Percentiles rank a stretch among this genome's conserved stretches.
Conservation (phyloP, 92 coral and sea anemone species). For the Zoanthus sansibaricus region DNA sequence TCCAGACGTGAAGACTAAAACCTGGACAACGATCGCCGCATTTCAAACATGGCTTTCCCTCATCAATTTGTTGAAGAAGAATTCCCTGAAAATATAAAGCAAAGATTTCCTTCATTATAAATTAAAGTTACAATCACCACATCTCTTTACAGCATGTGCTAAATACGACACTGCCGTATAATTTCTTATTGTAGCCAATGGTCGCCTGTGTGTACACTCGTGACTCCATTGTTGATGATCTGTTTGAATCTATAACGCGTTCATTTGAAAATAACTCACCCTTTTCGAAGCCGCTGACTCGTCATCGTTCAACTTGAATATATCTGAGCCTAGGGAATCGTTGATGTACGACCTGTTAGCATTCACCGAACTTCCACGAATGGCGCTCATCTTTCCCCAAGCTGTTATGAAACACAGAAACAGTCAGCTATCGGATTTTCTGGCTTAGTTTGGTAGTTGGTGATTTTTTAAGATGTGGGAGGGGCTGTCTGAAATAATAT, state of each 20-base stretch:
- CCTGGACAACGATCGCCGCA: conserved; percentile 90
- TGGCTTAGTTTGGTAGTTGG: conserved; percentile 4
- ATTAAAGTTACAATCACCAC: background rate
- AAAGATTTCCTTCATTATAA: background rate
- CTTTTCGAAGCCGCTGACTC: conserved; percentile 80
- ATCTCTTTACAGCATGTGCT: conserved; percentile 1
- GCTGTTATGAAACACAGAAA: conserved; percentile 26
- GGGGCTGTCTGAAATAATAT: conserved; percentile 33
- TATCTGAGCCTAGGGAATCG: conserved; percentile 68
- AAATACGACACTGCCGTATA: background rate
- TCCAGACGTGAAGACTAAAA: conserved; percentile 91
- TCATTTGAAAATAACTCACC: conserved; percentile 45
- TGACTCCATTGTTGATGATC: conserved; percentile 16
- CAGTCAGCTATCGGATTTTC: conserved; percentile 37
- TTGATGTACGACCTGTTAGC: background rate
- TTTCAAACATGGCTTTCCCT: conserved; percentile 86
- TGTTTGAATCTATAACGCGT: conserved; percentile 14
- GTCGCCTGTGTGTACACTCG: background rate
- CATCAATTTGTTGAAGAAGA: conserved; percentile 85
- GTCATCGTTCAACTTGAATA: conserved; percentile 69
- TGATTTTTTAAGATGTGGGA: conserved; percentile 22
- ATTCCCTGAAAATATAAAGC: conserved; percentile 67
- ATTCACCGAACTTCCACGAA: background rate
- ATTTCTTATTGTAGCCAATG: conserved; percentile 4
- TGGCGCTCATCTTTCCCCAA: conserved; percentile 1